Evolutionary conservation across 2,113 vertebrate genomes (phyloP).

Genomic region (Tenrec ecaudatus): DNA sequence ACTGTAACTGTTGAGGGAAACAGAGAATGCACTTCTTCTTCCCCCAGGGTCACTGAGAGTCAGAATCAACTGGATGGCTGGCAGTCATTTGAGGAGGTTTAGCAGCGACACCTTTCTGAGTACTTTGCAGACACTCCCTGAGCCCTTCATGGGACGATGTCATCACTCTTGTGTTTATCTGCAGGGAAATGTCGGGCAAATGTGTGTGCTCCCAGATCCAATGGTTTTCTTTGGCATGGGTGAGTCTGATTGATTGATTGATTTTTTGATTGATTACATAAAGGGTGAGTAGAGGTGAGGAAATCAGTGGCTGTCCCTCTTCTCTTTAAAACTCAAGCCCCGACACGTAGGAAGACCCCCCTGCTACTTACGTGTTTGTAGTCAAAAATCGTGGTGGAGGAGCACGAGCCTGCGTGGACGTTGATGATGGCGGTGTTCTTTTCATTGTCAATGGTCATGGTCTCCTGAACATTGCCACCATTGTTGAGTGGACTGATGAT

Average conservation of each 20-base stretch:
- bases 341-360: neutral
- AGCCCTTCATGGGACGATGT: neutral
- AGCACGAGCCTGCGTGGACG: constrained; percentile 79
- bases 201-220: neutral
- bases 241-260: constrained; percentile 15
- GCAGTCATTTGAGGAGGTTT: too few relatives aligned
- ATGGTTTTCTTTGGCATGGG: neutral
- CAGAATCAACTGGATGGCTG: too few relatives aligned
- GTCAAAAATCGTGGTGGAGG: constrained; percentile 87
- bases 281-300: constrained; percentile 2
- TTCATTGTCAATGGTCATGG: constrained; percentile 83
- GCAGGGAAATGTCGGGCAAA: neutral
- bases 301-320: neutral
- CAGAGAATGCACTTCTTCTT: too few relatives aligned
- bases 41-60: too few relatives aligned
- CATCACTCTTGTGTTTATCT: neutral
- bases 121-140: neutral
- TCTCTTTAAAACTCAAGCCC: neutral
- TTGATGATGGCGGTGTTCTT: constrained; percentile 68
- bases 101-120: neutral
- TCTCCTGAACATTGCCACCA: constrained; percentile 78
- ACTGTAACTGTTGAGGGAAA: too few relatives aligned
- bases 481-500: constrained; percentile 56
- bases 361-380: constrained; percentile 83
- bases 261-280: constrained; percentile 16